Base-by-base conservation (phyloP, 1,140 invertebrate species). In the Heliothis subflexa region DNA sequence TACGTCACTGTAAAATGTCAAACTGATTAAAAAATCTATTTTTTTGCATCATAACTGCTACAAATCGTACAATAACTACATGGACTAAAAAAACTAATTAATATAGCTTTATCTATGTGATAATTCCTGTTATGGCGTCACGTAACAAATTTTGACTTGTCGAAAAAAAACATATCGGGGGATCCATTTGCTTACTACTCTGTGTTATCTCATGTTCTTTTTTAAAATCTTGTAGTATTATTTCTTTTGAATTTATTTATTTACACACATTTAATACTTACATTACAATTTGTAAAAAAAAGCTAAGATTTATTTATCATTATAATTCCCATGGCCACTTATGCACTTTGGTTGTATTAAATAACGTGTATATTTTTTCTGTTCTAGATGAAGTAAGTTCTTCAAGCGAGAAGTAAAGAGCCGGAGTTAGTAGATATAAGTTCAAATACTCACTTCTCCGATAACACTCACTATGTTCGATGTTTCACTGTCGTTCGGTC, bases 131-230 rank as follows among this genome's bases (percentile, higher is more conserved):
- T 25, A 25, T 25, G 21, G 2, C 21, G 21, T 40, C 33, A 40
- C 33, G 33, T 7, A 40, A 40, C 33, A 7, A 40, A 5, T 40
- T 40, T 40, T 40, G 33, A 9, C 33, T 40, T 9, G 33, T 9
- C 3, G 33, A 40, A 40, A 40, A 40, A 40, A 40, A 33, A 33
- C 7, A 33, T 5, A 40, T 9, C 7, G 0, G 33, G 5, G 5
- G 33, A 2, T 62, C 61, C n/a, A 14, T 62, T 62, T 62, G 61
- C 61, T 62, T 62, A 62, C 61, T 62, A 11, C 61, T 62, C 61
- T 33, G 61, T 62, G 61, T 16, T 9, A 33, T 40, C 2, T 55
- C 33, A 40, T 40, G 33, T 9, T 25, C 0, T 25, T 40, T 40
- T 52, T 52, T 52, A 1, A 52, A 52, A 52, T 0, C 5, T 40